Evolutionary conservation across 2,113 vertebrate genomes (phyloP).

Genomic region (Hirundichthys speculiger): DNA sequence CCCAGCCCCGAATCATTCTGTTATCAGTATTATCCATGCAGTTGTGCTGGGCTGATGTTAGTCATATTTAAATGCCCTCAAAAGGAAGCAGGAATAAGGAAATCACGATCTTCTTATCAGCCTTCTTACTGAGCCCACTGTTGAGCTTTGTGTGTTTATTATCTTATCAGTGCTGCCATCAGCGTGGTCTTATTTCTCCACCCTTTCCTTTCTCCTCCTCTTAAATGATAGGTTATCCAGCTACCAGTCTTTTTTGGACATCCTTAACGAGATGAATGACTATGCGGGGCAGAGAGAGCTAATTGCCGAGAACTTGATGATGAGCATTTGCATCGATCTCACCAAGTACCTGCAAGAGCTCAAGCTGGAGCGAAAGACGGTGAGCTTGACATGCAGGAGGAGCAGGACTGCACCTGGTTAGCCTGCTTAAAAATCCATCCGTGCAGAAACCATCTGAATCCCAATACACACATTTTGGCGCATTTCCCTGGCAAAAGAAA

Average conservation of each 20-base stretch:
- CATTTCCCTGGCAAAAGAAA: background rate
- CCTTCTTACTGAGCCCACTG: slow-evolving; percentile 10
- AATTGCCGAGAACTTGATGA: slow-evolving; percentile 88
- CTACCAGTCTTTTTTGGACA: slow-evolving; percentile 87
- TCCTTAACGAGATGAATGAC: slow-evolving; percentile 90
- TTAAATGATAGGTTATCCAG: slow-evolving; percentile 82
- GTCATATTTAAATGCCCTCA: slow-evolving; percentile 40
- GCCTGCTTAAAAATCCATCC: background rate
- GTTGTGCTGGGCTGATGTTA: background rate
- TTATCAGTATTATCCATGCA: background rate
- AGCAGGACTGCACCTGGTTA: background rate
- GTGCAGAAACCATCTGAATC: background rate
- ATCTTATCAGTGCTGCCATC: slow-evolving; percentile 46
- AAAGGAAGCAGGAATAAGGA: slow-evolving; percentile 62
- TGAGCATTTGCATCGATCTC: slow-evolving; percentile 88
- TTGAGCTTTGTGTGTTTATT: slow-evolving; percentile 19
- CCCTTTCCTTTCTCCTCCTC: slow-evolving; percentile 50
- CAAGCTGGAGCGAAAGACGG: slow-evolving; percentile 89
- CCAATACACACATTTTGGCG: background rate
- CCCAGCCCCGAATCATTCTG: background rate
- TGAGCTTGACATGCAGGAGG: slow-evolving; percentile 56
- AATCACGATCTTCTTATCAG: slow-evolving; percentile 43
- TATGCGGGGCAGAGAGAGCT: slow-evolving; percentile 91
- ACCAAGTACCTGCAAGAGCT: slow-evolving; percentile 89
- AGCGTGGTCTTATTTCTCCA: slow-evolving; percentile 26